Evolutionary conservation across 2,888 invertebrate species (phyloP), one percentile per base, ranked within the genome.

Genomic region (Blastobasis adustella): DNA sequence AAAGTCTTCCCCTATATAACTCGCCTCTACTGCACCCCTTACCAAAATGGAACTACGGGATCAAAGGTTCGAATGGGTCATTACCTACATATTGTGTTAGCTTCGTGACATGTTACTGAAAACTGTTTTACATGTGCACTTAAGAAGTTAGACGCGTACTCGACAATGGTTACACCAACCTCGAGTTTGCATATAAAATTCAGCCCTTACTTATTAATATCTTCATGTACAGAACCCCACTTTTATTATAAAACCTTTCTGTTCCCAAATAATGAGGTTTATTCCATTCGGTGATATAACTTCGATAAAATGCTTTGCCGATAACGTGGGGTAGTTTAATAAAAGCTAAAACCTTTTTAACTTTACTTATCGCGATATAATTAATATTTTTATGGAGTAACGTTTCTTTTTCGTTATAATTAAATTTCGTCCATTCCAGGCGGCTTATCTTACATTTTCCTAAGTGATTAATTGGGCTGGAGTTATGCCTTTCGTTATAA

Each of bases 381-480:
- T 82, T 80, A 81, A 77, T 79, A 79, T 73, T 82, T 80, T 81
- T 76, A 79, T 73, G 66, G 67, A 65, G 63, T 63, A 58, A 58
- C 23, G 23, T 23, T 23, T 23, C 23, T 23, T 23, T 23, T 23
- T 23, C 23, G 23, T 23, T 23, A 23, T 23, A 23, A 23, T 54
- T 52, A 54, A 52, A 52, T 54, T 51, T 49, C 54, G 51, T 41
- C 54, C 54, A 49, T 52, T 52, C 37, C 43, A 49, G 51, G 39
- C 38, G 45, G 52, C 50, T 50, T 52, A 52, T 50, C 50, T 52
- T 40, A 44, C 39, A 23, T 50, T 55, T 55, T 51, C 51, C 37
- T 58, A 60, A 61, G 66, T 67, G 63, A 71, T 72, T 67, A 67
- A 72, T 72, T 65, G 65, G 58, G 58, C 54, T 65, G 61, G 63